Percentiles rank a stretch among this genome's conserved stretches.
Evolutionary conservation across 2,113 vertebrate genomes (phyloP).

Genomic region (Cyrtonyx montezumae): DNA sequence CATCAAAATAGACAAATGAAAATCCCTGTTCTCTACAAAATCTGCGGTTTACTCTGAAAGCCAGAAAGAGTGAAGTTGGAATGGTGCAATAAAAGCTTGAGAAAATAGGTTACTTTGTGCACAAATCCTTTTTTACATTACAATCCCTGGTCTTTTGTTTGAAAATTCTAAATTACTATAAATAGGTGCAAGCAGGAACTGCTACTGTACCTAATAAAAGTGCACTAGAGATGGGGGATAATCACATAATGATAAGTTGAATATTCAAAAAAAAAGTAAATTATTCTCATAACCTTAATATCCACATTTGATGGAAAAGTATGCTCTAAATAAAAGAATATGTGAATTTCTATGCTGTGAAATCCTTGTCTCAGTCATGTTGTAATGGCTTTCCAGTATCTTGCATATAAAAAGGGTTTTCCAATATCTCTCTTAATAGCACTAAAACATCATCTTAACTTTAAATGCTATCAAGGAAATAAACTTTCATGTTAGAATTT

Average conservation of each 20-base stretch:
- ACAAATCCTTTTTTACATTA: background rate
- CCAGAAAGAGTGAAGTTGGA: background rate
- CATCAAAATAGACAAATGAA: background rate
- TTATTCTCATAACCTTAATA: background rate
- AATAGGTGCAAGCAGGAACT: background rate
- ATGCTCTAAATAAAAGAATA: background rate
- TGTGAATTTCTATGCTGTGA: background rate
- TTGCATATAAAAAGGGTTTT: background rate
- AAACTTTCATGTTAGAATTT: background rate
- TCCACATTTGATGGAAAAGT: background rate
- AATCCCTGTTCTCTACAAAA: background rate
- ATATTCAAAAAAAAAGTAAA: background rate
- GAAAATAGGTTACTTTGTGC: background rate
- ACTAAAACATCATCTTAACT: background rate
- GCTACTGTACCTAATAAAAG: background rate
- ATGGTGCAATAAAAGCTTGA: background rate
- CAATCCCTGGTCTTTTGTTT: background rate
- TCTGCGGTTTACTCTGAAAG: background rate
- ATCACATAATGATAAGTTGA: background rate
- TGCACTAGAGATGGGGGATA: fast-evolving
- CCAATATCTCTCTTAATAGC: background rate
- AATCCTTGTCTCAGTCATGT: background rate
- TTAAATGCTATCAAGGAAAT: background rate
- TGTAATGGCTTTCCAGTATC: background rate
- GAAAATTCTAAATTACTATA: background rate